Base-by-base conservation (phyloP, 2,888 invertebrate genomes). In the Bembecia ichneumoniformis region DNA sequence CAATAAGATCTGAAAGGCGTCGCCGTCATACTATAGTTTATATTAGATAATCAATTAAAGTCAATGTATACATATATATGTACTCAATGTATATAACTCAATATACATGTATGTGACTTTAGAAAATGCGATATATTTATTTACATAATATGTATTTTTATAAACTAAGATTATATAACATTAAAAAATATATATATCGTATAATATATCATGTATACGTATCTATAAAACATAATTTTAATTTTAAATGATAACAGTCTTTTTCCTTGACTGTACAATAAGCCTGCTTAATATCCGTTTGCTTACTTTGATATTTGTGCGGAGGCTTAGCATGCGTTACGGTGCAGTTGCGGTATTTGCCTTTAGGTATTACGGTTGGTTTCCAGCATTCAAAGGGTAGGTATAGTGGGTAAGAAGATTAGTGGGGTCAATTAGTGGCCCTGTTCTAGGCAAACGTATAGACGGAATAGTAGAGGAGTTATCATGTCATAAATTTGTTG, bases 251-350 rank as follows among this genome's bases (percentile, higher is more conserved):
- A n/a, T n/a, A 9, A 46, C n/a, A 46, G 11, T 50, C 54, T 63
- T 60, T 57, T 51, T 46, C 50, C 51, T 51, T 51, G 48, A 52
- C 64, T 51, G 64, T 78, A 77, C 72, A 49, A 53, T 68, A 77
- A 78, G 71, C 76, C 73, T 59, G 74, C 76, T 72, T 73, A 76
- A 69, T 73, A 74, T 77, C 75, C 69, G 76, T 74, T 73, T 77
- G 81, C 77, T 74, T 73, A 72, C 78, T 76, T 68, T 68, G 72
- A 78, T 83, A 80, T 84, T 82, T 82, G 82, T 74, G 68, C 59
- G 62, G 57, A 58, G 66, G 82, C 79, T 78, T 74, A 77, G 64
- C 71, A 58, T 68, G 69, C 71, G 66, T 64, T 63, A 58, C 57
- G 54, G 56, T 59, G 44, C 47, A 51, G 51, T 52, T 54, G 53